These are phyloP conservation scores for Dicycla oo DNA, from an alignment of 2,888 invertebrate species.

Conservation along the genomic window DNA sequence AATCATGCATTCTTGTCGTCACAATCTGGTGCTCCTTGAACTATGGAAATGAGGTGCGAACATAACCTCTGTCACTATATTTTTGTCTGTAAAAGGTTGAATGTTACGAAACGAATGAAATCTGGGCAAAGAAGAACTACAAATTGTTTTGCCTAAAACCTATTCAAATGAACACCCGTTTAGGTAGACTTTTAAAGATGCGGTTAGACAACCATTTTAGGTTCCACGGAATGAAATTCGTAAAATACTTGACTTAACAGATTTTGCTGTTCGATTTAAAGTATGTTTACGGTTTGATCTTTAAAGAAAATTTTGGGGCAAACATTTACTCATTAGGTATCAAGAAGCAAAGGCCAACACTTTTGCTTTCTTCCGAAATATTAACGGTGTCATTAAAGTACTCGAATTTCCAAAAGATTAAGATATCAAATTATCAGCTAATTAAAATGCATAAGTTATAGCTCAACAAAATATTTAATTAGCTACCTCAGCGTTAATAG, in stretches of 20 bases:
- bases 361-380: conserved; percentile 23
- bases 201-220: conserved; percentile 9
- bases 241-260: not conserved
- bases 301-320: conserved; percentile 2
- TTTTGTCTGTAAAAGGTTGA: conserved; percentile 50
- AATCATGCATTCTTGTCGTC: conserved; percentile 43
- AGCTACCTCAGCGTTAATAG: conserved; percentile 65
- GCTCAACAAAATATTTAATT: conserved; percentile 68
- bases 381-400: conserved; percentile 37
- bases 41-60: conserved; percentile 51
- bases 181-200: conserved; percentile 3
- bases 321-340: not conserved
- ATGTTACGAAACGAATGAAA: conserved; percentile 49
- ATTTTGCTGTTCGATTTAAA: conserved; percentile 9
- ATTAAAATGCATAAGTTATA: conserved; percentile 67
- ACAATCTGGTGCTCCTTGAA: conserved; percentile 57
- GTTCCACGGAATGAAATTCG: not conserved
- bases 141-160: conserved; percentile 36
- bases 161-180: conserved; percentile 50
- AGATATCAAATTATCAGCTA: conserved; percentile 72
- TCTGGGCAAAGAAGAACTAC: conserved; percentile 38
- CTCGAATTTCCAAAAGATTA: conserved; percentile 63
- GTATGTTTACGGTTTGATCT: not conserved
- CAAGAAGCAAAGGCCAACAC: not conserved
- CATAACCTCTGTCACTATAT: conserved; percentile 32